These are phyloP conservation scores for Drosophila prosaltans DNA, from an alignment of 1,140 invertebrate species.

Conservation along the genomic window DNA sequence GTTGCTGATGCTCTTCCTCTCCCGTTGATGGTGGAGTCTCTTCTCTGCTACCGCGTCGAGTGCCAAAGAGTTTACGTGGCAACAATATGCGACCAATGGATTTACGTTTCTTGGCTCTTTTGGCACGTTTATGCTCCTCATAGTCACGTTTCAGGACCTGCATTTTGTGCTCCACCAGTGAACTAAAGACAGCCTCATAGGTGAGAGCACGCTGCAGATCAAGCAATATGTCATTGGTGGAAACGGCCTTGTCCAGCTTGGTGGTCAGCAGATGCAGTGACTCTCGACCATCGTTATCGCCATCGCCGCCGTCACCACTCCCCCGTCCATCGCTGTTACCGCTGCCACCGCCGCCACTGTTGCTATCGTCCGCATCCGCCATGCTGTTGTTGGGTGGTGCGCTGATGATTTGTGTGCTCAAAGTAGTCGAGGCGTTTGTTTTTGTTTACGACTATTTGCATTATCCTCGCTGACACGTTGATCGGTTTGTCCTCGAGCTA, in stretches of 20 bases:
- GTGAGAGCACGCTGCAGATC: conserved; percentile 72
- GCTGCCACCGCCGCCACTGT: conserved; percentile 51
- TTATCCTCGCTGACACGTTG: conserved; percentile 59
- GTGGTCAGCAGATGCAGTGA: conserved; percentile 65
- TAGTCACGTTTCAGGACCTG: conserved; percentile 80
- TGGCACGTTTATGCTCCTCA: conserved; percentile 75
- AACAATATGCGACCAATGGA: conserved; percentile 75
- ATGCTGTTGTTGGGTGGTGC: conserved; percentile 35
- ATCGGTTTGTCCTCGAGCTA: conserved; percentile 38
- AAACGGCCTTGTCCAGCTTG: conserved; percentile 81
- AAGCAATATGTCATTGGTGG: conserved; percentile 76
- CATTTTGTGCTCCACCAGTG: conserved; percentile 81
- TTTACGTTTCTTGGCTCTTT: conserved; percentile 67
- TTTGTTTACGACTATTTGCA: conserved; percentile 58
- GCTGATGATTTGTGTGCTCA: conserved; percentile 30
- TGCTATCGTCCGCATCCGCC: conserved; percentile 72
- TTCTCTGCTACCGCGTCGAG: conserved; percentile 51
- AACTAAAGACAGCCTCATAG: conserved; percentile 77
- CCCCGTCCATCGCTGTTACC: conserved; percentile 16
- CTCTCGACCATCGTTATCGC: conserved; percentile 18
- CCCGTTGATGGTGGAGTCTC: conserved; percentile 28
- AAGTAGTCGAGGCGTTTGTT: conserved; percentile 25
- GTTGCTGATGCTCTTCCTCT: conserved; percentile 12
- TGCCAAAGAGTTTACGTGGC: conserved; percentile 64
- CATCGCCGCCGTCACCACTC: conserved; percentile 17